Conservation (phyloP, 2,113 vertebrate genomes). For the Cephalopholis sonnerati region DNA sequence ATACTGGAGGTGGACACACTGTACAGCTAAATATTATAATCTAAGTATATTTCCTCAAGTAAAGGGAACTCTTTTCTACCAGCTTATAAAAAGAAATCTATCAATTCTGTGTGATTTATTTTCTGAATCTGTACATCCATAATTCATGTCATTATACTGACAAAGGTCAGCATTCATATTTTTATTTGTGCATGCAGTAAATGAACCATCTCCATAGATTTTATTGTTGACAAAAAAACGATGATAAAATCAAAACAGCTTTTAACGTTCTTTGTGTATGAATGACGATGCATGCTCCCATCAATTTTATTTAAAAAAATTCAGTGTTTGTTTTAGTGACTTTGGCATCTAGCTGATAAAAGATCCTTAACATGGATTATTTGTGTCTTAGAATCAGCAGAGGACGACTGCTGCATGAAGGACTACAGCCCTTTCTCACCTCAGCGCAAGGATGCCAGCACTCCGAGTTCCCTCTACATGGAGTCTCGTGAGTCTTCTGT, state of each 20-base stretch:
- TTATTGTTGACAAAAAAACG: background rate
- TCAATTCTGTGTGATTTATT: background rate
- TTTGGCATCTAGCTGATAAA: background rate
- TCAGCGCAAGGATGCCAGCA: slow-evolving; percentile 84
- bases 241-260: slow-evolving; percentile 1
- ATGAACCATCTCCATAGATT: background rate
- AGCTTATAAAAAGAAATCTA: background rate
- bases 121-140: background rate
- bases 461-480: slow-evolving; percentile 88
- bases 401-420: slow-evolving; percentile 73
- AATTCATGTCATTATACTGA: background rate
- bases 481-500: slow-evolving; percentile 87
- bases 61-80: background rate
- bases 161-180: background rate
- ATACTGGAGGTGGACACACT: background rate
- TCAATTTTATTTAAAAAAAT: background rate
- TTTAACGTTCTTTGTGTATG: slow-evolving; percentile 7
- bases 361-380: background rate
- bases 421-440: slow-evolving; percentile 83
- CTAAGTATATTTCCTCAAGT: background rate
- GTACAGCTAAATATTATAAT: background rate
- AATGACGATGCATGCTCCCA: slow-evolving; percentile 17
- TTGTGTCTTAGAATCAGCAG: slow-evolving; percentile 85
- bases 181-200: slow-evolving; percentile 42
- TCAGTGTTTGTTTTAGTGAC: background rate